A percentile compares a stretch with the other conserved stretches of the same genome.
These are phyloP conservation scores for Aethes cnicana DNA, from an alignment of 2,888 invertebrate species.

Conservation along the genomic window DNA sequence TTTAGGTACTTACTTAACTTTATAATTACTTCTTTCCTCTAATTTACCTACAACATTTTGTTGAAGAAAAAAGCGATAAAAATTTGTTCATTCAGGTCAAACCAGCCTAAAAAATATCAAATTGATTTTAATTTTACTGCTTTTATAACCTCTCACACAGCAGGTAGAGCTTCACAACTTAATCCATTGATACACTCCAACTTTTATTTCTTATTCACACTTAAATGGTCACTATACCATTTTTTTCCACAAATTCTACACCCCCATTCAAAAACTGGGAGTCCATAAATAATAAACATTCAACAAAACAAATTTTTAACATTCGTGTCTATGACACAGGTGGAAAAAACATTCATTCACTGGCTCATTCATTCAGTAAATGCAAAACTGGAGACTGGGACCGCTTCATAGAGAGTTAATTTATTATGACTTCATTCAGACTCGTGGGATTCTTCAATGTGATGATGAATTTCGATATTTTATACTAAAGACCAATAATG, in stretches of 20 bases:
- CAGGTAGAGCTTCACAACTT: conserved; percentile 33
- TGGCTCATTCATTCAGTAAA: conserved; percentile 60
- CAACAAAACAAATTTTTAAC: conserved; percentile 78
- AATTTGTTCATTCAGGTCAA: conserved; percentile 7
- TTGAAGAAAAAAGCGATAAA: background rate
- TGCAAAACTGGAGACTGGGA: conserved; percentile 54
- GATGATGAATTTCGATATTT: conserved; percentile 58
- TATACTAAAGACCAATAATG: conserved; percentile 42
- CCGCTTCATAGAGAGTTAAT: conserved; percentile 53
- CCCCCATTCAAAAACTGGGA: conserved; percentile 41
- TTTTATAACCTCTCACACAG: conserved; percentile 17
- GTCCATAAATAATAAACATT: conserved; percentile 70
- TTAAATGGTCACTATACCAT: conserved; percentile 39
- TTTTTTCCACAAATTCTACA: conserved; percentile 32
- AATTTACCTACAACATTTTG: too few relatives aligned
- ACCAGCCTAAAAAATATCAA: conserved; percentile 15
- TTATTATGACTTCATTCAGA: conserved; percentile 71
- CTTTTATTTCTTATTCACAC: conserved; percentile 31
- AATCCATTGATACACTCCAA: conserved; percentile 40
- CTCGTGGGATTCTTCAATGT: conserved; percentile 66
- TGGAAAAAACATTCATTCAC: conserved; percentile 50
- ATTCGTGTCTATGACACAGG: conserved; percentile 59
- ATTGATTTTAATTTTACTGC: conserved; percentile 27
- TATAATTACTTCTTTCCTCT: too few relatives aligned
- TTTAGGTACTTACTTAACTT: too few relatives aligned